These are phyloP conservation scores for Xylota sylvarum DNA, from an alignment of 2,888 invertebrate species.

Conservation along the genomic window DNA sequence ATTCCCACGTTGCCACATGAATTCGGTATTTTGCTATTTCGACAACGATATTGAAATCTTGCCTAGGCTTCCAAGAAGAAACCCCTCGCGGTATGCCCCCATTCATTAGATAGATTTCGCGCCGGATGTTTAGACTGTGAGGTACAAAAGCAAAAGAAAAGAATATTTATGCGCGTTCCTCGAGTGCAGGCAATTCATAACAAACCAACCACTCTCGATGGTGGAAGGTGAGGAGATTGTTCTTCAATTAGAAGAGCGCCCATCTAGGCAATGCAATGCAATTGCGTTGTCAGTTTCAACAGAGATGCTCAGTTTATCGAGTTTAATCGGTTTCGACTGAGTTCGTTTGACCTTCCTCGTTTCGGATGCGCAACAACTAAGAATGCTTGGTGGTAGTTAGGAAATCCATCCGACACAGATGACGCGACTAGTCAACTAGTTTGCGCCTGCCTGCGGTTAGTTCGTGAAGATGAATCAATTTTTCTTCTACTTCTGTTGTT, in stretches of 20 bases:
- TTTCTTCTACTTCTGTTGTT: neutral
- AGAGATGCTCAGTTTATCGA: conserved; percentile 56
- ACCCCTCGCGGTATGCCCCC: conserved; percentile 34
- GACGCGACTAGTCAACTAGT: conserved; percentile 41
- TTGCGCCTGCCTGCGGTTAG: conserved; percentile 14
- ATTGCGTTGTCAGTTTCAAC: conserved; percentile 47
- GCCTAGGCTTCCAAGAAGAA: conserved; percentile 52
- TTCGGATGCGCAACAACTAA: conserved; percentile 58
- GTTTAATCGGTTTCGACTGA: conserved; percentile 70
- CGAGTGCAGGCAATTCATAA: conserved; percentile 46
- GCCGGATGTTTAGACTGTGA: conserved; percentile 47
- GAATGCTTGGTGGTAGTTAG: conserved; percentile 43
- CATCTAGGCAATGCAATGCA: conserved; percentile 35
- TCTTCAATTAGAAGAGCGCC: conserved; percentile 56
- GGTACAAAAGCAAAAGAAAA: neutral
- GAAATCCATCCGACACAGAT: conserved; percentile 71
- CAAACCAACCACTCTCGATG: conserved; percentile 9
- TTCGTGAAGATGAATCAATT: conserved; percentile 41
- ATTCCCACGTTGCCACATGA: conserved; percentile 74
- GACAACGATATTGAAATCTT: conserved; percentile 58
- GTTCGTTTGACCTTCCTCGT: conserved; percentile 73
- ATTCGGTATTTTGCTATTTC: conserved; percentile 63
- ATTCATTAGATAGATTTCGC: conserved; percentile 35
- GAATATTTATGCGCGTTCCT: conserved; percentile 57
- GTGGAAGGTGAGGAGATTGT: conserved; percentile 18